These are phyloP conservation scores for Aphis craccivora DNA, from an alignment of 1,140 invertebrate genomes.

Conservation along the genomic window DNA sequence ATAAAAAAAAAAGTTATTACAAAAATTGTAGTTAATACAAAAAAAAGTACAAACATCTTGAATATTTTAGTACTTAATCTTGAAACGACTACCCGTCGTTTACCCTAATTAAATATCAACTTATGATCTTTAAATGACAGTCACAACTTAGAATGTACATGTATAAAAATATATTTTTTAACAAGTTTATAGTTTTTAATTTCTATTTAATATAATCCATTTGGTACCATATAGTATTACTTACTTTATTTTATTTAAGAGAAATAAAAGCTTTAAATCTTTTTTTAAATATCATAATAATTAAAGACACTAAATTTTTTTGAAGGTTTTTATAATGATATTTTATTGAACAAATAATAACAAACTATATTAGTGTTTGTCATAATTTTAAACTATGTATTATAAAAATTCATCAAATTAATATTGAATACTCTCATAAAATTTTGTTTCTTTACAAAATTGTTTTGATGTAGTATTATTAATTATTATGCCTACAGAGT, in stretches of 20 bases:
- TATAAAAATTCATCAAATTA: too few species aligned
- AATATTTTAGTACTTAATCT: background rate
- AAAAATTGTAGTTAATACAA: background rate
- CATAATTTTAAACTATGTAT: too few species aligned
- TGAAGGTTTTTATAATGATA: background rate
- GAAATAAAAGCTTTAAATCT: background rate
- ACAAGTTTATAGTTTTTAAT: background rate
- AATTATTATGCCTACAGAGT: too few species aligned
- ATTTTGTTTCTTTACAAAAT: too few species aligned
- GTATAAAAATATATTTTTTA: background rate
- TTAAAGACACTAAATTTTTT: background rate
- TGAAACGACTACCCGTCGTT: background rate
- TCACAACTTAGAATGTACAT: background rate
- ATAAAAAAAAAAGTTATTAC: background rate
- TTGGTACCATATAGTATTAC: background rate
- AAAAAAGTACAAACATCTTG: background rate
- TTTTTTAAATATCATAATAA: background rate
- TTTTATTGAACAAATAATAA: background rate
- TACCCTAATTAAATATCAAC: background rate
- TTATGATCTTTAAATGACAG: background rate
- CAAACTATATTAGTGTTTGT: background rate
- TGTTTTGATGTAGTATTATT: too few species aligned
- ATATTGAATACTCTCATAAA: too few species aligned
- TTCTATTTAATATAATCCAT: background rate
- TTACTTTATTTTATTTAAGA: background rate